Percentiles rank a stretch among this genome's conserved stretches.
Evolutionary conservation across 1,140 invertebrate species (phyloP).

Genomic region (Brachionus angularis): DNA sequence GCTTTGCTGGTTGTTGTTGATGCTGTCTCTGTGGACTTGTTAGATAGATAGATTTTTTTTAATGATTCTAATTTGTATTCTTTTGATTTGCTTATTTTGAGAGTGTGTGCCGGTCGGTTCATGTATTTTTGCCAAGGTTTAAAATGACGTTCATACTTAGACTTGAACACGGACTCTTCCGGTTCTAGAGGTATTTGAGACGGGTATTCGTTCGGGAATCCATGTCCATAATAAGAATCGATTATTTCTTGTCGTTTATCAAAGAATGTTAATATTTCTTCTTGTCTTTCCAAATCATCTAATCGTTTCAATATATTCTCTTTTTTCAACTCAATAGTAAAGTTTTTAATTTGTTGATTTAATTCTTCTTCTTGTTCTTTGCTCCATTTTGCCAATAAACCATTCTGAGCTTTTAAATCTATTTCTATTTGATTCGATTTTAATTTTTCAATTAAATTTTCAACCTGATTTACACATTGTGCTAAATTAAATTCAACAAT

Average conservation of each 20-base stretch:
- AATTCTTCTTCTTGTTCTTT: slow-evolving; percentile 27
- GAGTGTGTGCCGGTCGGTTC: slow-evolving; percentile 15
- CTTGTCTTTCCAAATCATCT: slow-evolving; percentile 18
- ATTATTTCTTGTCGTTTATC: slow-evolving; percentile 43
- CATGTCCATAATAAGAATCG: slow-evolving; percentile 36
- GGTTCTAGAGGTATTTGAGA: slow-evolving; percentile 32
- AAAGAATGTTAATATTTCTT: slow-evolving; percentile 36
- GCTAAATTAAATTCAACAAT: neutral
- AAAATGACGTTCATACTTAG: slow-evolving; percentile 28
- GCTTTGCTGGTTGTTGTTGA: neutral
- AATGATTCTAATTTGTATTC: slow-evolving; percentile 13
- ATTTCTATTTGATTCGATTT: neutral
- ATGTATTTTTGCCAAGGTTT: slow-evolving; percentile 43
- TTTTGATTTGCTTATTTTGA: slow-evolving; percentile 23
- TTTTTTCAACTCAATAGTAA: slow-evolving; percentile 23
- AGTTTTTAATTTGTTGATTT: slow-evolving; percentile 3
- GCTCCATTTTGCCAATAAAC: slow-evolving; percentile 17
- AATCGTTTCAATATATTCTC: slow-evolving; percentile 7
- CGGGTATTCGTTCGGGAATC: slow-evolving; percentile 24
- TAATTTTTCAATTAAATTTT: neutral
- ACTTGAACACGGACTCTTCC: slow-evolving; percentile 32
- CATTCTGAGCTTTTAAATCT: slow-evolving; percentile 13
- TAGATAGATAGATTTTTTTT: slow-evolving; percentile 24
- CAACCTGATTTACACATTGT: neutral
- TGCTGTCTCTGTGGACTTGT: no score